A percentile compares a stretch with the other conserved stretches of the same genome.
phyloP scores from a whole-genome alignment of 92 coral and sea anemone species.

The Parazoanthus swiftii region DNA sequence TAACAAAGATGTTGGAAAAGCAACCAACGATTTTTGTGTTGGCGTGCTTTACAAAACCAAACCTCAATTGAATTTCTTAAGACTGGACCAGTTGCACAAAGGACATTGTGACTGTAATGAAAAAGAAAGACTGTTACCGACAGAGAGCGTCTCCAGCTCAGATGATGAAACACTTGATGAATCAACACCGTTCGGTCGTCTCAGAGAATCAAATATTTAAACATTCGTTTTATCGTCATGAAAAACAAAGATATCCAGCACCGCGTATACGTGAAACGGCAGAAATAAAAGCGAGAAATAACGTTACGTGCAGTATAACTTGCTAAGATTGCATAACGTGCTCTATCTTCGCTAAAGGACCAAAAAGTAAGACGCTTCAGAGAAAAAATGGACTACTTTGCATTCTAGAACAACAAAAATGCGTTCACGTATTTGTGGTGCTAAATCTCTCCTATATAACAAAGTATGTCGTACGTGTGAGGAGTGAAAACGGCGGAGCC shows the following conservation, averaged over 20 bases:
- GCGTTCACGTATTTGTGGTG: no score
- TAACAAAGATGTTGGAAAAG: background rate
- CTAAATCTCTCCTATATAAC: background rate
- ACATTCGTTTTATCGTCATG: background rate
- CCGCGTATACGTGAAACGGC: no score
- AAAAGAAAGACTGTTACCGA: background rate
- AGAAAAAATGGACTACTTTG: no score
- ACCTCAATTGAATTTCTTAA: constrained; percentile 4
- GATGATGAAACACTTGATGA: constrained; percentile 7
- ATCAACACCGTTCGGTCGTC: background rate
- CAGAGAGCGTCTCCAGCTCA: constrained; percentile 4
- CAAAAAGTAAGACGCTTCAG: no score
- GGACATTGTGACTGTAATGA: background rate
- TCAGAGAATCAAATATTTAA: constrained; percentile 13
- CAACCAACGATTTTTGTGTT: background rate
- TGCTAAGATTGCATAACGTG: no score
- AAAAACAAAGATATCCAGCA: background rate
- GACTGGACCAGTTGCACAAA: background rate
- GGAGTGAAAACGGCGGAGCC: background rate
- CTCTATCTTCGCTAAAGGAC: no score
- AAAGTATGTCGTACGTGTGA: background rate
- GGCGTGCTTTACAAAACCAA: constrained; percentile 29
- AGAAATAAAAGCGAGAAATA: no score
- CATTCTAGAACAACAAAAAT: no score
- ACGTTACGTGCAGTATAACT: no score